Evolutionary conservation across 2,888 invertebrate genomes (phyloP).

Genomic region (Aspidiotus rigidus): DNA sequence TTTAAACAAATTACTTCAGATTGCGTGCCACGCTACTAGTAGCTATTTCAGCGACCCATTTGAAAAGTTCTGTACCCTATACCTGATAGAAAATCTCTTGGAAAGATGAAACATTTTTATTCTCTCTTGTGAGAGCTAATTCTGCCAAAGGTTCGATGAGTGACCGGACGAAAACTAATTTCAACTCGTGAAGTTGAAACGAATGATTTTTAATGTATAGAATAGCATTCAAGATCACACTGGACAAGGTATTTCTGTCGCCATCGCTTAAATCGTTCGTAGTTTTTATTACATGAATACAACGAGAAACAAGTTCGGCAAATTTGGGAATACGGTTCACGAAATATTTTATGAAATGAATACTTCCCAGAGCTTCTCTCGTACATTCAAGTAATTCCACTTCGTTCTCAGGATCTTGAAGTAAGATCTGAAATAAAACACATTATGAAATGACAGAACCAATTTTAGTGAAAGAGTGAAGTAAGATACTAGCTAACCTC

Average conservation of each 20-base stretch:
- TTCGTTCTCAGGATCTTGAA: not conserved
- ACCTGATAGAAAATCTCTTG: conserved; percentile 3
- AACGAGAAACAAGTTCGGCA: conserved; percentile 5
- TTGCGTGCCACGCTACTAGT: not conserved
- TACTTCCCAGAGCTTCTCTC: not conserved
- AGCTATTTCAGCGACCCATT: not conserved
- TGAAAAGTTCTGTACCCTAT: too few species aligned
- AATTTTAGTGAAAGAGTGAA: too few species aligned
- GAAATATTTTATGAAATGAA: conserved; percentile 22
- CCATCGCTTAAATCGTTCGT: not conserved
- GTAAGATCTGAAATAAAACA: conserved; percentile 17
- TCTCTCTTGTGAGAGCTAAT: not conserved
- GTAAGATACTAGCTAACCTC: not conserved
- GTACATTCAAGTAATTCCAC: conserved; percentile 9
- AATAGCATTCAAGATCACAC: not conserved
- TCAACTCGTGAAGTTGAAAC: conserved; percentile 11
- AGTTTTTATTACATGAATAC: not conserved
- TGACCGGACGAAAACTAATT: conserved; percentile 10
- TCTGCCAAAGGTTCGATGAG: conserved; percentile 14
- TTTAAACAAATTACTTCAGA: not conserved
- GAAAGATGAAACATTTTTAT: not conserved
- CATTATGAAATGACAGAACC: too few species aligned
- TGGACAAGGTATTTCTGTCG: not conserved
- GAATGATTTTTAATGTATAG: conserved; percentile 9
- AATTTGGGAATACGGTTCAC: conserved; percentile 6